Evolutionary conservation across 2,797 vertebrate genomes (phyloP), one percentile per base, ranked within the genome.

Genomic region (Phalloptychus januarius): DNA sequence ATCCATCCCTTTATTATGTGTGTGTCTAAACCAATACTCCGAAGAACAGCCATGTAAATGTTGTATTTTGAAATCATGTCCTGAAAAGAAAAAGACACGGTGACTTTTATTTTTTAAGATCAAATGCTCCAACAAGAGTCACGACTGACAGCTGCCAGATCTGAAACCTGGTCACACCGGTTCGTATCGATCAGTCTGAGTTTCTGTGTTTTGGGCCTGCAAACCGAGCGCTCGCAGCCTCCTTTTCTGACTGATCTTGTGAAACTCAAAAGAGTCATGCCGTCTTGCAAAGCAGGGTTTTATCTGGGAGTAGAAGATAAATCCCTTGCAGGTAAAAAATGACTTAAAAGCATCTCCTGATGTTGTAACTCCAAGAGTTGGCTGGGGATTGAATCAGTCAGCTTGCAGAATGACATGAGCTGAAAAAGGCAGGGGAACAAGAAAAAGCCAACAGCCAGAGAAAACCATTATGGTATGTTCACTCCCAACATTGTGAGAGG

Each of bases 401-500:
- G 45, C 71, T 44, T 33, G 44, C 40, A 78, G 38, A 75, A 76
- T 63, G 69, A 73, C 40, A 79, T n/a, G 54, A 38, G 74, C 74
- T 74, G 52, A 52, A 44, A 77, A 74, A 72, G 2, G 1, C 18
- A 6, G 31, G 36, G 3, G 4, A 1, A 5, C 12, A 56, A 56
- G 20, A 45, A 72, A 69, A 69, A 20, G 70, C 11, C 54, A 38
- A 67, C 42, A 75, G 75, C 28, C 23, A 54, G 45, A 72, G 58
- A 78, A 79, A 70, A 75, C 48, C 4, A 76, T 54, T 76, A n/a
- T 15, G 54, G 18, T 40, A n/a, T 20, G 54, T 42, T 33, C 3
- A 11, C 78, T 65, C 78, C 79, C 70, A 73, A 71, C 70, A 78
- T 71, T 44, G 71, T 38, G 75, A 67, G 72, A 77, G 79, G 16